Evolutionary conservation across 2,113 vertebrate genomes (phyloP), one percentile per base, ranked within the genome.

Genomic region (Reinhardtius hippoglossoides): DNA sequence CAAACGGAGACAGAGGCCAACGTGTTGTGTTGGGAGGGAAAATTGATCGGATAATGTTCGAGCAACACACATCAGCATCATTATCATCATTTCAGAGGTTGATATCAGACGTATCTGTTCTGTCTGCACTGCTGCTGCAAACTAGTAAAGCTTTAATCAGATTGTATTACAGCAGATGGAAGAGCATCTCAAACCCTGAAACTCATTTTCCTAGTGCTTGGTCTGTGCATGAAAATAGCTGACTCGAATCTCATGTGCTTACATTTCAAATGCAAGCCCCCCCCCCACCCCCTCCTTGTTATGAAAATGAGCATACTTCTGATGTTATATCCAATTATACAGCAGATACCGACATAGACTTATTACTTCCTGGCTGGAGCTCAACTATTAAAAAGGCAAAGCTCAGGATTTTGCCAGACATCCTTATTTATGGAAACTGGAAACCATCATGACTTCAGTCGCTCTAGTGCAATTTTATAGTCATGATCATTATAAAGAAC

Each of bases 11-110:
- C 40, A 3, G 40, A 42, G 13, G 44, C 5, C 42, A 14, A 3
- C 42, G 42, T 70, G 60, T 63, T 84, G 57, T 69, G 59, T 65
- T 71, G 4, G n/a, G 20, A n/a, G 61, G 79, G 58, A 59, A n/a
- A n/a, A n/a, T n/a, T n/a, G n/a, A n/a, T n/a, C n/a, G n/a, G n/a
- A 31, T 31, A 8, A 74, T 71, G 42, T 18, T 58, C 59, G 65
- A 26, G 21, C 3, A n/a, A 56, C 14, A 73, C 57, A 75, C 59
- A 9, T 24, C 13, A 37, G 27, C 66, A 15, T 54, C 14, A 24
- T 74, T 55, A 59, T 48, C 35, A 23, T 80, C 13, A 46, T 68
- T 70, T 70, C 48, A 59, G 13, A 21, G 55, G 26, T 37, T 1
- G 8, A 35, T 21, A n/a, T 18, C 35, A n/a, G 20, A 56, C 4